phyloP scores from a whole-genome alignment of 2,888 invertebrate species.

The Pristionchus exspectatus region DNA sequence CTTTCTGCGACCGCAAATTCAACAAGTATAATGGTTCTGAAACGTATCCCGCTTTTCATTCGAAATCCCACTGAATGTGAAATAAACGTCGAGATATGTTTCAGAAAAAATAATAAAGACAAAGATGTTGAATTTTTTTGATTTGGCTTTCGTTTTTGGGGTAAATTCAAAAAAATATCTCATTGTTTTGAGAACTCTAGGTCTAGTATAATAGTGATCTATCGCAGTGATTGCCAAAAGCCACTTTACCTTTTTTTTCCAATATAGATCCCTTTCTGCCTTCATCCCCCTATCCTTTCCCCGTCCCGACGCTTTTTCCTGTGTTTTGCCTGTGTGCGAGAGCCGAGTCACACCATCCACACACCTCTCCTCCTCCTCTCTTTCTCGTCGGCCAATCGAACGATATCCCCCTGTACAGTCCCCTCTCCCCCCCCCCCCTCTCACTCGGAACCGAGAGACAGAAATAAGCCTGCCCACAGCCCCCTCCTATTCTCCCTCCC shows the following conservation, averaged over 20 bases:
- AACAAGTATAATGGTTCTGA: too few relatives aligned
- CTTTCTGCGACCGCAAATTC: too few relatives aligned
- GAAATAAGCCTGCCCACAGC: slow-evolving; percentile 37
- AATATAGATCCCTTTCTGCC: not conserved
- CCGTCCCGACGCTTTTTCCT: not conserved
- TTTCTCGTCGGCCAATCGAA: not conserved
- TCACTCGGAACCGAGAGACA: not conserved
- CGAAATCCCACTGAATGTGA: too few relatives aligned
- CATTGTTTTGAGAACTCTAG: too few relatives aligned
- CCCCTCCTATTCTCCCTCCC: slow-evolving; percentile 17
- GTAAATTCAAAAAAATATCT: too few relatives aligned
- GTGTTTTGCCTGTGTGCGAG: not conserved
- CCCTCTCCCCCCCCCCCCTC: not conserved
- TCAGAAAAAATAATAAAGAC: not conserved
- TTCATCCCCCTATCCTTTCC: slow-evolving; percentile 19
- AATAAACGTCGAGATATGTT: too few relatives aligned
- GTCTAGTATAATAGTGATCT: too few relatives aligned
- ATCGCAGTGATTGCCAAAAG: not conserved
- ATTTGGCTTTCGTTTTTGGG: too few relatives aligned
- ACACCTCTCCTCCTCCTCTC: not conserved
- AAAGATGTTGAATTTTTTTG: too few relatives aligned
- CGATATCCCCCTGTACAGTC: slow-evolving; percentile 51
- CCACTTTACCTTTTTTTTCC: not conserved
- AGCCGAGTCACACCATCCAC: slow-evolving; percentile 3
- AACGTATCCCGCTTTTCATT: too few relatives aligned